Conservation (phyloP, 2,888 invertebrate species). For the Drosophila maculinotata region DNA sequence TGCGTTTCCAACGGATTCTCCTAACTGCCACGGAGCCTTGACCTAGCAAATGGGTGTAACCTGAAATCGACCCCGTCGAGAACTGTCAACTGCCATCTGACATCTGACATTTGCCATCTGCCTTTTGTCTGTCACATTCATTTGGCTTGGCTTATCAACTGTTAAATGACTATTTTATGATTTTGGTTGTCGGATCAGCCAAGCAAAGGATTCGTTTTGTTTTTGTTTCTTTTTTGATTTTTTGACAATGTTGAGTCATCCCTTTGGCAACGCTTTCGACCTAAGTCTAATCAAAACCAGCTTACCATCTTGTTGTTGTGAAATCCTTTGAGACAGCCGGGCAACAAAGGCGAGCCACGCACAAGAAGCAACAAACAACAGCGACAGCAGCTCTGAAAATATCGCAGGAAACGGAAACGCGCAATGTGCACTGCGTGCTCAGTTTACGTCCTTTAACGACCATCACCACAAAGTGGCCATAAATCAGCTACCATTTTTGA, state of each 20-base stretch:
- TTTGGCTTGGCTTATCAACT: constrained; percentile 56
- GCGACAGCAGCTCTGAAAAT: constrained; percentile 36
- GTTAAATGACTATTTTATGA: constrained; percentile 60
- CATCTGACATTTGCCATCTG: constrained; percentile 2
- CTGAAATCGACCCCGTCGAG: constrained; percentile 5
- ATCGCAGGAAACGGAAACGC: constrained; percentile 60
- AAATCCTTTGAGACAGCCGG: constrained; percentile 54
- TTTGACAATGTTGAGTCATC: constrained; percentile 16
- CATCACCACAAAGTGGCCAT: constrained; percentile 45
- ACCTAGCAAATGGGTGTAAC: constrained; percentile 5
- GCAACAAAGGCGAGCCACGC: not conserved
- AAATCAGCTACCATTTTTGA: constrained; percentile 71
- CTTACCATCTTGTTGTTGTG: constrained; percentile 51
- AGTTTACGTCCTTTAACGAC: constrained; percentile 63
- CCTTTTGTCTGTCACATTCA: constrained; percentile 32
- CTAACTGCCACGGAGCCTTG: constrained; percentile 10
- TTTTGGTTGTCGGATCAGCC: constrained; percentile 27
- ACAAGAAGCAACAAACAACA: not conserved
- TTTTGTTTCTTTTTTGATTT: constrained; percentile 13
- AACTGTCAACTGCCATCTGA: not conserved
- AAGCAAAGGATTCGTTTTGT: constrained; percentile 17
- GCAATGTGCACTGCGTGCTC: constrained; percentile 50
- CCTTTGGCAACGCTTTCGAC: constrained; percentile 25
- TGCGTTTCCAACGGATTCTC: not conserved
- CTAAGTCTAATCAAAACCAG: constrained; percentile 61